phyloP scores from a whole-genome alignment of 2,888 invertebrate species.

The Isoperla grammatica region DNA sequence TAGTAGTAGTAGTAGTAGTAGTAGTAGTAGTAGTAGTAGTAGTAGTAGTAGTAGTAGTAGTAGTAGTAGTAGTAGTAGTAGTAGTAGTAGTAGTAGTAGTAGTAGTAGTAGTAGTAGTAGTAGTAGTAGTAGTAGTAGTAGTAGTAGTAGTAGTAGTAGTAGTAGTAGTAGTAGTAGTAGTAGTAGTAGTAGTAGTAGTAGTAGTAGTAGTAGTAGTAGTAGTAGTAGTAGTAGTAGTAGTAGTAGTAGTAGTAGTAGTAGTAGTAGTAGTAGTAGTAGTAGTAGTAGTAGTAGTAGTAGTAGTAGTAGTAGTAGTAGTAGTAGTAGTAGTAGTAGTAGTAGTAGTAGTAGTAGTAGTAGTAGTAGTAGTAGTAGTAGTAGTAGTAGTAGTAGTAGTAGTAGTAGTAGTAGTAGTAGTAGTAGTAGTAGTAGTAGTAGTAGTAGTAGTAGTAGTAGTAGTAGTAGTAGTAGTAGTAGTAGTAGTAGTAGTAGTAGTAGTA shows the following conservation, averaged over 20 bases:
- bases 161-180: no score
- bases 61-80: no score
- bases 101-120: no score
- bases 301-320: constrained; percentile 5
- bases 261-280: not conserved
- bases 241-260: not conserved
- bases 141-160: no score
- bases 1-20: no score
- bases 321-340: constrained; percentile 6
- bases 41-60: no score
- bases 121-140: no score
- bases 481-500: constrained; percentile 3
- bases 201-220: no score
- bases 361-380: not conserved
- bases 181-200: no score
- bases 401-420: constrained; percentile 1
- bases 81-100: no score
- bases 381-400: not conserved
- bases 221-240: no score
- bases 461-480: constrained; percentile 2
- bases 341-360: not conserved
- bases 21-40: no score
- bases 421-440: not conserved
- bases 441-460: constrained; percentile 8
- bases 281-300: constrained; percentile 13